Evolutionary conservation across 2,888 invertebrate species (phyloP).

Genomic region (Drosophila kambysellisi): DNA sequence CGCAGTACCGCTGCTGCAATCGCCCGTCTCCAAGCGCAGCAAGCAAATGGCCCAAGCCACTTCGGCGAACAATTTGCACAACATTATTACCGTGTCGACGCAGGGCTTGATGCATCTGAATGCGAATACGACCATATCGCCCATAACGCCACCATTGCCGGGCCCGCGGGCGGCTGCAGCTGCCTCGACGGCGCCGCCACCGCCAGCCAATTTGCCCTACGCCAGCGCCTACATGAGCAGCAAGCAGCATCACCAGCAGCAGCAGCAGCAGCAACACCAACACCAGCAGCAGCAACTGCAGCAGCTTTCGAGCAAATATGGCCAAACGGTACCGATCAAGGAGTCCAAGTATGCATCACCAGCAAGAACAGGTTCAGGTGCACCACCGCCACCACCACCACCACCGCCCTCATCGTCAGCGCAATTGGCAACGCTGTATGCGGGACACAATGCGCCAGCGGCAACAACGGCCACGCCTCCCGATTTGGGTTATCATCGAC

Average conservation of each 20-base stretch:
- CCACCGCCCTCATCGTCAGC: constrained; percentile 49
- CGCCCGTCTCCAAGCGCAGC: constrained; percentile 78
- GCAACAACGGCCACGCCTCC: constrained; percentile 55
- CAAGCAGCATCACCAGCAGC: constrained; percentile 47
- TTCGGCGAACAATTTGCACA: constrained; percentile 79
- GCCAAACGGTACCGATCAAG: constrained; percentile 51
- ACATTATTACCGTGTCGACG: constrained; percentile 83
- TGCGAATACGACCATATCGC: constrained; percentile 85
- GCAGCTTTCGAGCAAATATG: constrained; percentile 48
- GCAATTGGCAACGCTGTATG: constrained; percentile 65
- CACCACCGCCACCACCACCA: constrained; percentile 57
- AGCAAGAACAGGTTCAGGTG: constrained; percentile 33
- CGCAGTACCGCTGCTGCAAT: constrained; percentile 33
- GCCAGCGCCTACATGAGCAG: constrained; percentile 64
- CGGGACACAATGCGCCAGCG: constrained; percentile 39
- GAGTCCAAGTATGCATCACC: constrained; percentile 62
- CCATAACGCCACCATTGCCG: constrained; percentile 83
- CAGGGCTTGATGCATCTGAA: constrained; percentile 84
- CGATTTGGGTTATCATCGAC: constrained; percentile 76
- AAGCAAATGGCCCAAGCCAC: constrained; percentile 64
- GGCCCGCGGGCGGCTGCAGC: constrained; percentile 61
- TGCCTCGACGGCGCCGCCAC: constrained; percentile 68
- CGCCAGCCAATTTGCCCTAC: constrained; percentile 71
- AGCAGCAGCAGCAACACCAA: constrained; percentile 32
- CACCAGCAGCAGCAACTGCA: constrained; percentile 29